phyloP scores from a whole-genome alignment of 2,113 vertebrate genomes.

The Nothobranchius kuhntae region DNA sequence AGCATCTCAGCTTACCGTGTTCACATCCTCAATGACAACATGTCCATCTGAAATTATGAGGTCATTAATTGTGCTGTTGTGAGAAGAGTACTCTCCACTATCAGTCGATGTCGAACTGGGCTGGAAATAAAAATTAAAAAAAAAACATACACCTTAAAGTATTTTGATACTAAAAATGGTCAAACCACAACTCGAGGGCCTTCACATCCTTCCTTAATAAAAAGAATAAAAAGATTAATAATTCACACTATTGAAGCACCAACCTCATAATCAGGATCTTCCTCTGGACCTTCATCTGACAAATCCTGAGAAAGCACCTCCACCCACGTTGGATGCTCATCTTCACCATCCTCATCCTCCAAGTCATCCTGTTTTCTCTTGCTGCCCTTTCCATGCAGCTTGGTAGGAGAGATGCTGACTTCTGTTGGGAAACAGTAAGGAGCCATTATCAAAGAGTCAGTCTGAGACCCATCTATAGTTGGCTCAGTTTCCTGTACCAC shows the following conservation, averaged over 20 bases:
- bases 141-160: not conserved
- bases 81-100: conserved; percentile 81
- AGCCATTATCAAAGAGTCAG: not conserved
- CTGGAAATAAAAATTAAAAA: conserved; percentile 53
- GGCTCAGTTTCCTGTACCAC: too few species aligned
- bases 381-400: conserved; percentile 77
- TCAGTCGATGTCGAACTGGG: conserved; percentile 69
- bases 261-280: conserved; percentile 75
- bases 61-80: conserved; percentile 81
- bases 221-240: too few species aligned
- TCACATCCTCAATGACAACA: conserved; percentile 58
- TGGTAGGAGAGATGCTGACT: conserved; percentile 63
- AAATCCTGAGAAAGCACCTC: conserved; percentile 73
- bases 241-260: not conserved
- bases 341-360: conserved; percentile 73
- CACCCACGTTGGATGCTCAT: conserved; percentile 77
- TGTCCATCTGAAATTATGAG: conserved; percentile 72
- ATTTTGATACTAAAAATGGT: not conserved
- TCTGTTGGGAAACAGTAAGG: conserved; percentile 64
- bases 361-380: conserved; percentile 85
- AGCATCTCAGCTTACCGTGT: conserved; percentile 35
- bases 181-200: too few species aligned
- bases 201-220: too few species aligned
- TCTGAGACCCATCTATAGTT: too few species aligned
- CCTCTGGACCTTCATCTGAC: conserved; percentile 63